phyloP scores from a whole-genome alignment of 1,140 invertebrate species.

The Diprion similis region DNA sequence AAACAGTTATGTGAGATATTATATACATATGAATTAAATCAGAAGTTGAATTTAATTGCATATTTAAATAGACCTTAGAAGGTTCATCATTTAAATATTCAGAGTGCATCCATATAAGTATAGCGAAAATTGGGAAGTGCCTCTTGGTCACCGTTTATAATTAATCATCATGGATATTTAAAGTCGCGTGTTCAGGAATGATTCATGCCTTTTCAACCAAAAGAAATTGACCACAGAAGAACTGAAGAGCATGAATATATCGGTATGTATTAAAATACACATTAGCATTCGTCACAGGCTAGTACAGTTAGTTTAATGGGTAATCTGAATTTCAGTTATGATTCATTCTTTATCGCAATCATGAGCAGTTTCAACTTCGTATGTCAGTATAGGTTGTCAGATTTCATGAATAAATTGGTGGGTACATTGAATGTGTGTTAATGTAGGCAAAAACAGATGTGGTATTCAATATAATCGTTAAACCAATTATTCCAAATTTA shows the following conservation, averaged over 20 bases:
- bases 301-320: not conserved
- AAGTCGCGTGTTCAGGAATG: not conserved
- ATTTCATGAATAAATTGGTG: too few species aligned
- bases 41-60: constrained; percentile 26
- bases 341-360: not conserved
- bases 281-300: not conserved
- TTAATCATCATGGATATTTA: not conserved
- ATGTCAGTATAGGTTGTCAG: too few species aligned
- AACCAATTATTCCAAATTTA: too few species aligned
- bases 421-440: too few species aligned
- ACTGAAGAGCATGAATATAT: not conserved
- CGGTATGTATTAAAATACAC: not conserved
- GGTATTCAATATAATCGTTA: too few species aligned
- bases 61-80: not conserved
- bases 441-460: too few species aligned
- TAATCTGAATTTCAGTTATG: not conserved
- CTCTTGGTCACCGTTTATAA: too few species aligned
- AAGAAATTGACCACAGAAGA: not conserved
- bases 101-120: not conserved
- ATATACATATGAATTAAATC: constrained; percentile 3
- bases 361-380: not conserved
- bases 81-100: not conserved
- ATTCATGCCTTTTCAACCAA: not conserved
- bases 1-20: not conserved
- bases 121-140: too few species aligned